phyloP scores from a whole-genome alignment of 2,888 invertebrate genomes.

The Busseola fusca region DNA sequence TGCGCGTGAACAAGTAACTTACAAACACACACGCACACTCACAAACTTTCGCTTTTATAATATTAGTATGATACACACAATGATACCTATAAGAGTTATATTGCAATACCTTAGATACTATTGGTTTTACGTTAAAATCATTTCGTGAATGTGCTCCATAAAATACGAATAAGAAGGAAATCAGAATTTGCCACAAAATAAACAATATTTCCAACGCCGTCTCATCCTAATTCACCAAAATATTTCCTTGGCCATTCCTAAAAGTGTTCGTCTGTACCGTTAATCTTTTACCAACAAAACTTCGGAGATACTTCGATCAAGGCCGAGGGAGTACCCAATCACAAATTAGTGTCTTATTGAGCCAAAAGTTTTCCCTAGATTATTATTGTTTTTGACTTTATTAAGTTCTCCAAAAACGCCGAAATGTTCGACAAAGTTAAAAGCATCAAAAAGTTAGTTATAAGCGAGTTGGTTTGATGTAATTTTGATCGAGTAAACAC shows the following conservation, averaged over 20 bases:
- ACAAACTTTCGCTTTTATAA: too few relatives aligned
- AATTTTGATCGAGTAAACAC: conserved; percentile 28
- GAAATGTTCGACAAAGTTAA: conserved; percentile 3
- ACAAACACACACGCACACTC: too few relatives aligned
- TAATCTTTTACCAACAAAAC: conserved; percentile 26
- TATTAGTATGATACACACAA: too few relatives aligned
- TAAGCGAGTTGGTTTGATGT: conserved; percentile 15
- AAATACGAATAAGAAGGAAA: too few relatives aligned
- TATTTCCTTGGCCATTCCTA: neutral
- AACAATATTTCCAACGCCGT: neutral
- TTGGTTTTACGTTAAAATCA: too few relatives aligned
- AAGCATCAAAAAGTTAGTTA: conserved; percentile 21
- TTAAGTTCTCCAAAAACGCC: conserved; percentile 1
- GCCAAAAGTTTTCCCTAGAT: conserved; percentile 2
- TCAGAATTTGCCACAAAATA: neutral
- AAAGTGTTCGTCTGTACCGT: conserved; percentile 5
- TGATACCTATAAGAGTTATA: too few relatives aligned
- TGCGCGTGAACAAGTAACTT: too few relatives aligned
- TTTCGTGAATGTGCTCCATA: too few relatives aligned
- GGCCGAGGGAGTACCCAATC: conserved; percentile 1
- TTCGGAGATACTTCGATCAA: conserved; percentile 9
- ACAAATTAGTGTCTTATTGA: conserved; percentile 41
- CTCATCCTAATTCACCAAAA: conserved; percentile 1
- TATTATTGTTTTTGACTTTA: conserved; percentile 21
- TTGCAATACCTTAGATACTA: too few relatives aligned